Percentiles rank a stretch among this genome's conserved stretches.
phyloP scores from a whole-genome alignment of 35 echinoderm and acorn worm genomes.

The Eucidaris tribuloides region DNA sequence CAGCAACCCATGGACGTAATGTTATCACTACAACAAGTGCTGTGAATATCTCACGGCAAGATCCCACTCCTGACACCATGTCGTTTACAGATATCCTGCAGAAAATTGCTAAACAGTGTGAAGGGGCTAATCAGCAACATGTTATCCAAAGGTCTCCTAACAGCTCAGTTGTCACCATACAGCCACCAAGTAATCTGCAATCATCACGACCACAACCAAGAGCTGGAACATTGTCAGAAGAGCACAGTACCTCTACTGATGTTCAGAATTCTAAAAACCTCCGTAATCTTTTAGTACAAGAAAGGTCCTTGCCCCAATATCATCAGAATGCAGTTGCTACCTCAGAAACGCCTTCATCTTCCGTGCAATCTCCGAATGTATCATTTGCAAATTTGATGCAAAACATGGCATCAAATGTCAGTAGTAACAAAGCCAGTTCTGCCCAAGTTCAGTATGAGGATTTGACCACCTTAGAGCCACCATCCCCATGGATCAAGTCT shows the following conservation, averaged over 20 bases:
- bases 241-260: no score
- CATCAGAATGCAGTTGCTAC: background rate
- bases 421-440: background rate
- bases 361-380: background rate
- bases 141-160: background rate
- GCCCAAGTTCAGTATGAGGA: background rate
- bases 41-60: no score
- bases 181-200: no score
- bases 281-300: background rate
- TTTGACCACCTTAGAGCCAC: background rate
- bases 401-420: conserved; percentile 8
- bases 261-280: conserved; percentile 8
- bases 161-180: background rate
- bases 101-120: conserved; percentile 14
- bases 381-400: conserved; percentile 20
- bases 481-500: background rate
- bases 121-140: background rate
- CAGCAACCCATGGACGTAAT: background rate
- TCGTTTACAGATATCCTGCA: conserved; percentile 24
- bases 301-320: background rate
- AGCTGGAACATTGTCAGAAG: no score
- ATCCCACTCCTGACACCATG: conserved; percentile 13
- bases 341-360: background rate
- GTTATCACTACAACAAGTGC: no score
- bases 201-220: no score